These are phyloP conservation scores for Oriolus oriolus DNA, from an alignment of 2,113 vertebrate species.

Conservation along the genomic window DNA sequence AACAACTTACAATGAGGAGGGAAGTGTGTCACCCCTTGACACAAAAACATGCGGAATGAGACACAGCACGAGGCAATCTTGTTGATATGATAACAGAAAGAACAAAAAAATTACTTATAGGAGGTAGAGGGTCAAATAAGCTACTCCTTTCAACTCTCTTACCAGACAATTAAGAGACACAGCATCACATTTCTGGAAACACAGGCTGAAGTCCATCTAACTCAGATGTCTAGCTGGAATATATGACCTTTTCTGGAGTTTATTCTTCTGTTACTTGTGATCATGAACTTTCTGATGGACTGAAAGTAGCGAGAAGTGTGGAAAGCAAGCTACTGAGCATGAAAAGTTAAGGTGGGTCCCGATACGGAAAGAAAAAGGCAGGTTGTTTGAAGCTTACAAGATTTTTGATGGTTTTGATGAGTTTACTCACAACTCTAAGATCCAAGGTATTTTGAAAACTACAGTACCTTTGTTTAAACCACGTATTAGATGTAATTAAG, in stretches of 20 bases:
- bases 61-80: not conserved
- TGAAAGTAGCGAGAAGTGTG: not conserved
- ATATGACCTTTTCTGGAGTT: not conserved
- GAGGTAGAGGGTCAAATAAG: not conserved
- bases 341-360: not conserved
- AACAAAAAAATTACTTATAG: not conserved
- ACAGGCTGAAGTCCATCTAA: not conserved
- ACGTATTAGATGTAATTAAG: not conserved
- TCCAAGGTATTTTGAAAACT: not conserved
- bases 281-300: not conserved
- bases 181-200: not conserved
- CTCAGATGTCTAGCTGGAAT: not conserved
- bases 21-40: not conserved
- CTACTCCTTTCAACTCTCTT: not conserved
- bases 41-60: not conserved
- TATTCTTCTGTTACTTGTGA: not conserved
- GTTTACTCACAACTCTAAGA: not conserved
- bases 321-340: not conserved
- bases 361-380: not conserved
- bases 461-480: not conserved
- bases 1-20: not conserved
- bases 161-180: not conserved
- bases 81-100: not conserved
- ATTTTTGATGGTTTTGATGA: not conserved
- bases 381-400: not conserved